Percentiles rank a stretch among this genome's conserved stretches.
Conservation (phyloP, 2,888 invertebrate genomes). For the Eilema griseolum region DNA sequence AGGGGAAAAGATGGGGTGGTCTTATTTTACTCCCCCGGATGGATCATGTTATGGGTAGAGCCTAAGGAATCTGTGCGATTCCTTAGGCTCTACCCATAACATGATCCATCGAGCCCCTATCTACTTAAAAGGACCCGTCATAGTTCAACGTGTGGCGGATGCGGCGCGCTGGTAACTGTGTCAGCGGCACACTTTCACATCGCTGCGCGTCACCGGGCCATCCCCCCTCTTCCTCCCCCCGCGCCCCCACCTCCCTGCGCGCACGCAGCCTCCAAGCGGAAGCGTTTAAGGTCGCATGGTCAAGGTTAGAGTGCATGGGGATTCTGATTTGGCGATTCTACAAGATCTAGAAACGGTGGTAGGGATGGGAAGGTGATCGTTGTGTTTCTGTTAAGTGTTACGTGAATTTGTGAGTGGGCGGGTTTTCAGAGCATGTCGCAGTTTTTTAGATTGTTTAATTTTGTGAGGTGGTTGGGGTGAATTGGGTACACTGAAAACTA, state of each 20-base stretch:
- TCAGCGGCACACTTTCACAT: constrained; percentile 77
- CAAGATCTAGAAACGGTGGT: background rate
- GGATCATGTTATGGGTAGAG: background rate
- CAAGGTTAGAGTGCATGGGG: constrained; percentile 70
- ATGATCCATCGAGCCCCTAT: constrained; percentile 17
- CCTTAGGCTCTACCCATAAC: background rate
- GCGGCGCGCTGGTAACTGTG: constrained; percentile 66
- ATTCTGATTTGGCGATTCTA: constrained; percentile 25
- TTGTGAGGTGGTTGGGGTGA: constrained; percentile 34
- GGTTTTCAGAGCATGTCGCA: constrained; percentile 44
- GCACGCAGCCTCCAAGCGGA: constrained; percentile 61
- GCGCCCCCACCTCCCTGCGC: constrained; percentile 39
- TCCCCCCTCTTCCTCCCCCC: constrained; percentile 13
- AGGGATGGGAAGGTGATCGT: background rate
- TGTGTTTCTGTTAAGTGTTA: constrained; percentile 7
- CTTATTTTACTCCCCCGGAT: too few species aligned
- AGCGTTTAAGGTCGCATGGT: constrained; percentile 67
- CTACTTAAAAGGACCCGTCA: constrained; percentile 34
- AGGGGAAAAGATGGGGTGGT: too few species aligned
- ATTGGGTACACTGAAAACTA: constrained; percentile 17
- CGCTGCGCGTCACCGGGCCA: constrained; percentile 27
- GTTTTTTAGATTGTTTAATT: constrained; percentile 33
- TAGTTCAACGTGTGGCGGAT: constrained; percentile 67
- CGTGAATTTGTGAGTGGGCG: constrained; percentile 7
- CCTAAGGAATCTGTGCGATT: background rate